Evolutionary conservation across 2,888 invertebrate species (phyloP).

Genomic region (Apamea anceps): DNA sequence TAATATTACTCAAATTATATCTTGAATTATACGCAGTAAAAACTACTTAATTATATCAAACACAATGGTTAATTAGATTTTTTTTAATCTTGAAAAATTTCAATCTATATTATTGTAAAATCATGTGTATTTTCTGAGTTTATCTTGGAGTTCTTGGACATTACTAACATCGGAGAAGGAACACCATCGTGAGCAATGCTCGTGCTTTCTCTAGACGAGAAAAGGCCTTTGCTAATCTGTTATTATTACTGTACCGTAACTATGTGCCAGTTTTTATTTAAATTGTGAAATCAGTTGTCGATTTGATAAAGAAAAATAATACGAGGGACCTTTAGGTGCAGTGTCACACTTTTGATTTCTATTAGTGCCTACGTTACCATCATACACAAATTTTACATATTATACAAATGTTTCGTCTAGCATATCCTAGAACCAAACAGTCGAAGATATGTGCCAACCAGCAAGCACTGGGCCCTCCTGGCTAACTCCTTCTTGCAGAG

Average conservation of each 20-base stretch:
- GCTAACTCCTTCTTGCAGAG: not conserved
- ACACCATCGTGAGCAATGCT: too few relatives aligned
- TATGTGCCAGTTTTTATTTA: not conserved
- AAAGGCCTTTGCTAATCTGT: not conserved
- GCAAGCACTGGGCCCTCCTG: not conserved
- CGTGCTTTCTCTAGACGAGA: too few relatives aligned
- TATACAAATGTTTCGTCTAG: not conserved
- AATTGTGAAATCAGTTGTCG: not conserved
- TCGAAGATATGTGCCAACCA: not conserved
- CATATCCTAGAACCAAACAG: too few relatives aligned
- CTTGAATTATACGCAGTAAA: conserved; percentile 14
- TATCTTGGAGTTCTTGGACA: too few relatives aligned
- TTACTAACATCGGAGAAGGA: too few relatives aligned
- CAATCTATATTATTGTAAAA: not conserved
- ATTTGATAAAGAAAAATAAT: not conserved
- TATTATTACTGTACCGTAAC: not conserved
- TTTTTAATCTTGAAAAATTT: not conserved
- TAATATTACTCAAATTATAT: conserved; percentile 38
- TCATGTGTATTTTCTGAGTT: not conserved
- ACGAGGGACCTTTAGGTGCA: not conserved
- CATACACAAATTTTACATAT: not conserved
- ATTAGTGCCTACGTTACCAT: too few relatives aligned
- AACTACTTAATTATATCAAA: not conserved
- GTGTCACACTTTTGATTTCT: not conserved
- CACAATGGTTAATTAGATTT: conserved; percentile 8